Base-by-base conservation (phyloP, 2,888 invertebrate species). In the Plebejus melissa region DNA sequence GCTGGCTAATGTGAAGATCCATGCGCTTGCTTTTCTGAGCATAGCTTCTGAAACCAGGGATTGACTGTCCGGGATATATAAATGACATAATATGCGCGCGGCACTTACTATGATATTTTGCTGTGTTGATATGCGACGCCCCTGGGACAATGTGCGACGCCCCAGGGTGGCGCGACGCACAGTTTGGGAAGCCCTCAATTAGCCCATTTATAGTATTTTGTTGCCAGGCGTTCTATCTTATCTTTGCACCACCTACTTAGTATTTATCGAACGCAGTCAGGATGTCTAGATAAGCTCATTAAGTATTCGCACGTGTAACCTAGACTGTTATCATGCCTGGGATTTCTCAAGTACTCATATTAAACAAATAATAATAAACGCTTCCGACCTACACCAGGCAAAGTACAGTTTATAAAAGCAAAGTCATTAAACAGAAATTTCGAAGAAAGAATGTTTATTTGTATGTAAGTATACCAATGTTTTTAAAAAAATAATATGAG, bases 261-360 rank as follows among this genome's bases (percentile, higher is more conserved):
- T 50, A 72, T 50, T 72, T 70, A 54, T 72, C 54, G 50, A 72
- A 41, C 32, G 32, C 54, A 71, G 71, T 72, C 72, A 54, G 72
- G 72, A 72, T 54, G 72, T 72, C 50, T 72, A 32, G 72, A 72
- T 72, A 72, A 72, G 16, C 50, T 50, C 22, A 32, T 50, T 72
- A 72, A 72, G 72, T 72, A 72, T 50, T 72, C 50, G 54, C 72
- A 72, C 72, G 72, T 72, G 72, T 72, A 72, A 72, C 54, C 72
- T 72, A 72, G 50, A 72, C 50, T 72, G 65, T 70, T 70, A 70
- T 70, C 41, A 41, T 22, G 41, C 9, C 70, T 38, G 70, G 69
- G 41, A 70, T 70, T 70, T 32, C 32, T 65, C 65, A 36, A 65
- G 60, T 22, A 32, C 65, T 65, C 16, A 65, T 13, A 32, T 32